Percentiles rank a stretch among this genome's conserved stretches.
phyloP scores from a whole-genome alignment of 1,140 invertebrate species.

The Drosophila repletoides region DNA sequence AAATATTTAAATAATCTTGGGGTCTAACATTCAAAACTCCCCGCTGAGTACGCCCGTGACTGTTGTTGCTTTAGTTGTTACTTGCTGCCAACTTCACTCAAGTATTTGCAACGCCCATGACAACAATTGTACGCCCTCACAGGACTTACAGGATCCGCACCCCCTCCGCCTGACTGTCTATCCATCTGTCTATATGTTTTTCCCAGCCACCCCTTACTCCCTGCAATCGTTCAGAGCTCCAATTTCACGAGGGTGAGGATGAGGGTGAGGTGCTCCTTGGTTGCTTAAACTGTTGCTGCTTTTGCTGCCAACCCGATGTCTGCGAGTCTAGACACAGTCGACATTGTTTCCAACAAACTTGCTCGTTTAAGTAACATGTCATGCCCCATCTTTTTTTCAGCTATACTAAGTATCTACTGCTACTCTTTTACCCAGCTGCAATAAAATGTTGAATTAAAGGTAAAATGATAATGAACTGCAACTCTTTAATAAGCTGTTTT shows the following conservation, averaged over 20 bases:
- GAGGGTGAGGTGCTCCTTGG: slow-evolving; percentile 14
- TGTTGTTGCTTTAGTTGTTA: slow-evolving; percentile 28
- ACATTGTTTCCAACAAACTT: slow-evolving; percentile 81
- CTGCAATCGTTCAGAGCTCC: slow-evolving; percentile 19
- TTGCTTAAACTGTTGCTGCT: slow-evolving; percentile 20
- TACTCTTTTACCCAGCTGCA: neutral
- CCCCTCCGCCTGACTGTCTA: neutral
- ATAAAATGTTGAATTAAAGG: no score
- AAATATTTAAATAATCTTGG: no score
- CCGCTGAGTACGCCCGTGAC: no score
- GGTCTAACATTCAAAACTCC: no score
- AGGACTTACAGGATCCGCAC: neutral
- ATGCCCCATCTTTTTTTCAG: slow-evolving; percentile 52
- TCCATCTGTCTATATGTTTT: slow-evolving; percentile 47
- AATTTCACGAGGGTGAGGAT: slow-evolving; percentile 15
- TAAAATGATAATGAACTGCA: no score
- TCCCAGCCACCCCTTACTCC: neutral
- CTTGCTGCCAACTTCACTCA: slow-evolving; percentile 69
- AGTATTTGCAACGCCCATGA: slow-evolving; percentile 69
- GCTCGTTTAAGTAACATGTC: slow-evolving; percentile 81
- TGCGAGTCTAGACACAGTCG: slow-evolving; percentile 73
- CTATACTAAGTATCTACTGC: slow-evolving; percentile 18
- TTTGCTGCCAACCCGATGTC: slow-evolving; percentile 45
- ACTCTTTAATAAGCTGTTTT: no score
- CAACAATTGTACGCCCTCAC: slow-evolving; percentile 48